These are phyloP conservation scores for Paraescarpia echinospica DNA, from an alignment of 1,140 invertebrate species.

Conservation along the genomic window DNA sequence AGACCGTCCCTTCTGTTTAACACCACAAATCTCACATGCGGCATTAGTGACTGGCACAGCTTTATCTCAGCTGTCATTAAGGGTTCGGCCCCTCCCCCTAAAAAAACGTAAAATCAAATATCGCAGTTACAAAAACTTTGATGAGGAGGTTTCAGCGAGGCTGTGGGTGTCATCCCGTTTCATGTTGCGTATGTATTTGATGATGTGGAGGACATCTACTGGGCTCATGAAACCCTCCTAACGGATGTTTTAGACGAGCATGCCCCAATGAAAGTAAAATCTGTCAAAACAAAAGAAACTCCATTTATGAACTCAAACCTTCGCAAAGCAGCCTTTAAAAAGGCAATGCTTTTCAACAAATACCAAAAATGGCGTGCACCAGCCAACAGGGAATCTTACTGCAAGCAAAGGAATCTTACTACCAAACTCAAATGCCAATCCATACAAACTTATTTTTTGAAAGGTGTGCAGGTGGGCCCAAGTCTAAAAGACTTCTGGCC, in stretches of 20 bases:
- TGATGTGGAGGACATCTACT: slow-evolving; percentile 17
- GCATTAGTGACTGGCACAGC: neutral
- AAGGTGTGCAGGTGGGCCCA: slow-evolving; percentile 25
- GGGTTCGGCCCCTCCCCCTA: too few relatives aligned
- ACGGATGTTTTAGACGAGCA: slow-evolving; percentile 26
- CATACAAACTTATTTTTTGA: slow-evolving; percentile 32
- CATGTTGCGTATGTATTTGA: slow-evolving; percentile 16
- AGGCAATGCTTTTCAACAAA: neutral
- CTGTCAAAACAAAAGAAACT: slow-evolving; percentile 14
- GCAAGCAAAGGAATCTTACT: slow-evolving; percentile 12
- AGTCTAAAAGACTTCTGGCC: slow-evolving; percentile 31
- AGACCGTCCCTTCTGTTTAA: neutral
- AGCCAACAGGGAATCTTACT: neutral
- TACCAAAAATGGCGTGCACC: neutral
- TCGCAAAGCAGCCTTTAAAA: slow-evolving; percentile 23
- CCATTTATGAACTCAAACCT: slow-evolving; percentile 31
- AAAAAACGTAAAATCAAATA: neutral
- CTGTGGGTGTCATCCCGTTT: neutral
- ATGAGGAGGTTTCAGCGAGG: neutral
- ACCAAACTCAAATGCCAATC: slow-evolving; percentile 18
- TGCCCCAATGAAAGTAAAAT: slow-evolving; percentile 28
- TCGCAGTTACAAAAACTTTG: slow-evolving; percentile 13
- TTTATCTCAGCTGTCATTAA: too few relatives aligned
- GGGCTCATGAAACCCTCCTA: slow-evolving; percentile 21
- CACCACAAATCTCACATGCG: neutral